A percentile compares a stretch with the other conserved stretches of the same genome.
phyloP scores from a whole-genome alignment of 2,797 vertebrate species.

The Adrianichthys oophorus region DNA sequence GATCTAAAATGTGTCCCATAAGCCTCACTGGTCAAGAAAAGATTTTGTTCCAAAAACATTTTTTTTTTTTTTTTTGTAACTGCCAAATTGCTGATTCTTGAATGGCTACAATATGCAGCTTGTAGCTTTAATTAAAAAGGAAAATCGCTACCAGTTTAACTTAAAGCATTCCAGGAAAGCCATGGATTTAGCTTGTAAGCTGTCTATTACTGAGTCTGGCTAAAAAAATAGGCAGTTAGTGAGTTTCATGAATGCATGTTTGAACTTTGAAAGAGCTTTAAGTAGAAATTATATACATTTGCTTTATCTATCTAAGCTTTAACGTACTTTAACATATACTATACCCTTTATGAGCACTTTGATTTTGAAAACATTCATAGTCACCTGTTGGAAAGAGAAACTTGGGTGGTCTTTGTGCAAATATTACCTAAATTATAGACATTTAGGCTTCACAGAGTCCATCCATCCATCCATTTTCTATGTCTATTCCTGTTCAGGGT shows the following conservation, averaged over 20 bases:
- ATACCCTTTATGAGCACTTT: background rate
- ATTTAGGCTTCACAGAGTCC: background rate
- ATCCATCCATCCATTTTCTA: background rate
- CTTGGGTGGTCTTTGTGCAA: background rate
- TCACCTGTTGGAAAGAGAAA: constrained; percentile 11
- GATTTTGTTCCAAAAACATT: background rate
- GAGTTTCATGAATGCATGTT: constrained; percentile 4
- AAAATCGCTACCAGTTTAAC: constrained; percentile 7
- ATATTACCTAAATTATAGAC: background rate
- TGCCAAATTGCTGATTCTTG: too few species aligned
- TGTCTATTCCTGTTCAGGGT: background rate
- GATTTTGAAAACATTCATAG: background rate
- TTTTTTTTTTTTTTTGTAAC: too few species aligned
- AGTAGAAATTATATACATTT: constrained; percentile 22
- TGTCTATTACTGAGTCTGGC: constrained; percentile 8
- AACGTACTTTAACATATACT: constrained; percentile 2
- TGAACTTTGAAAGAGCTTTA: constrained; percentile 21
- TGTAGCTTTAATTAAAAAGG: background rate
- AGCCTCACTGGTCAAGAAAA: constrained; percentile 3
- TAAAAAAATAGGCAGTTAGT: constrained; percentile 15
- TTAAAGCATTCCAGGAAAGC: constrained; percentile 5
- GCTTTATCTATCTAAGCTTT: constrained; percentile 24
- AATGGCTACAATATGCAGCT: background rate
- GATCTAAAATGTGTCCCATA: constrained; percentile 19
- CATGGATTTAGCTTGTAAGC: constrained; percentile 1